Base-by-base conservation (phyloP, 2,888 invertebrate genomes). In the Hoplodrina ambigua region DNA sequence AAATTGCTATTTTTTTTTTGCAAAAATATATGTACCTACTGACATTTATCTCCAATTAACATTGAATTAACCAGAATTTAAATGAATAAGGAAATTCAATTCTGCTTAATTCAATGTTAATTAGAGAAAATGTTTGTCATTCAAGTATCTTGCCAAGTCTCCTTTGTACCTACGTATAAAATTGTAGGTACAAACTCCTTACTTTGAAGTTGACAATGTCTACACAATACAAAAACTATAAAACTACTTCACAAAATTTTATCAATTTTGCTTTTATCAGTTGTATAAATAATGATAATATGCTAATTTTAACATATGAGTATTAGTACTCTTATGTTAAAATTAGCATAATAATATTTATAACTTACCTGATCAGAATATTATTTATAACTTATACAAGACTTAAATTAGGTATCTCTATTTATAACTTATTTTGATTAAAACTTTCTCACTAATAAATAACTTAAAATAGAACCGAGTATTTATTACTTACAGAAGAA, bases 21-120 rank as follows among this genome's bases (percentile, higher is more conserved):
- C 17, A 17, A 46, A 46, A 2, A 33, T 33, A 33, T 4, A 41
- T 41, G 0, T 8, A 8, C 8, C 1, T 15, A 46, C 6, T 17
- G 13, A 15, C 30, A 63, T 17, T 54, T 49, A 53, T 67, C 69
- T 63, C 53, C 52, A 33, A 69, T 83, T 67, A 69, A 30, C 69
- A 83, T 80, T 63, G 15, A 70, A 80, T 80, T 80, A 80, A 62
- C 63, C 44, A 65, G 46, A 80, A 64, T 78, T 17, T 71, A 19
- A 72, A 72, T 72, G 50, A 70, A 54, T 61, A 25, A 25, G 25
- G 25, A 25, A 65, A 61, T 54, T 70, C 50, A 72, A 78, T 64
- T 80, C 46, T 65, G 44, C 61, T 62, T 80, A 80, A 80, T 80
- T 70, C 15, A 63, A 80, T 83, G 69, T 30, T 69, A 67, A 83